Evolutionary conservation across 2,888 invertebrate genomes (phyloP).

Genomic region (Argyresthia albistria): DNA sequence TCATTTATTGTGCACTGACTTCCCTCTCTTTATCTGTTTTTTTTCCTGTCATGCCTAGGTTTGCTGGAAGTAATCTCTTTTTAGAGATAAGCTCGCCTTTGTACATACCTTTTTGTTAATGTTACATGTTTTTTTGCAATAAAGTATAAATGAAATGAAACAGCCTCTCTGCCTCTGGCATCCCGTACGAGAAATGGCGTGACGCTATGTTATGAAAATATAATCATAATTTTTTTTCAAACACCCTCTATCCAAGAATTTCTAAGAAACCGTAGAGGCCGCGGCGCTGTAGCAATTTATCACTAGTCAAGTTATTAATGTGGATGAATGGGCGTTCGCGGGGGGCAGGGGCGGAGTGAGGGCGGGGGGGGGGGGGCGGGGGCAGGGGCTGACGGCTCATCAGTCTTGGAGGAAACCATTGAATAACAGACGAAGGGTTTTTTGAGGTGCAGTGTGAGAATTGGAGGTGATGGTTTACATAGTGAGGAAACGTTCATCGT

Average conservation of each 20-base stretch:
- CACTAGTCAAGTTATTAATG: constrained; percentile 69
- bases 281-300: constrained; percentile 62
- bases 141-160: no score
- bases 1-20: no score
- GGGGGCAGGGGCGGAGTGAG: constrained; percentile 13
- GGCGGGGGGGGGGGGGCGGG: constrained; percentile 17
- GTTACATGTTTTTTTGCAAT: no score
- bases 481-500: not conserved
- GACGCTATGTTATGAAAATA: no score
- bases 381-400: constrained; percentile 18
- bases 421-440: constrained; percentile 3
- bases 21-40: no score
- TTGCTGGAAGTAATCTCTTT: no score
- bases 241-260: constrained; percentile 47
- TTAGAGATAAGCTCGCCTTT: no score
- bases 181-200: no score
- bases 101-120: no score
- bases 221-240: not conserved
- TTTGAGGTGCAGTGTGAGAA: not conserved
- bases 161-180: no score
- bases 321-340: constrained; percentile 51
- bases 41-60: no score
- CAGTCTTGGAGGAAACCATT: constrained; percentile 1
- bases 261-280: constrained; percentile 63
- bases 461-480: not conserved